These are phyloP conservation scores for Lithophane ornitopus DNA, from an alignment of 2,888 invertebrate genomes.

Conservation along the genomic window DNA sequence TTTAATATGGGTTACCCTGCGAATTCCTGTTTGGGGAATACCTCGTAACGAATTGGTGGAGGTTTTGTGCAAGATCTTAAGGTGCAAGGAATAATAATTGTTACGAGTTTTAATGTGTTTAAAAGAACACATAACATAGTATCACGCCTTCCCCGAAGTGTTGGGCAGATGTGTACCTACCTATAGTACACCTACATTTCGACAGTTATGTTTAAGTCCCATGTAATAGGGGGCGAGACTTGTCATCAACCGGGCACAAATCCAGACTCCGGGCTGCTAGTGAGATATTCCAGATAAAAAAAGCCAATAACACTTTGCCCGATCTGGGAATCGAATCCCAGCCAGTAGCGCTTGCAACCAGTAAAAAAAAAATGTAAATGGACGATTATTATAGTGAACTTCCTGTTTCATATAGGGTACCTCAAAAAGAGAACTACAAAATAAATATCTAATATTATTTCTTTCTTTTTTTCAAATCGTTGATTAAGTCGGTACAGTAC, in stretches of 20 bases:
- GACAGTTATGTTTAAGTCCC: too few relatives aligned
- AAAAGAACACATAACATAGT: not conserved
- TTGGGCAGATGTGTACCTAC: too few relatives aligned
- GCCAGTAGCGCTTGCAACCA: too few relatives aligned
- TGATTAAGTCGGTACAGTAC: conserved; percentile 1
- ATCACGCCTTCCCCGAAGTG: too few relatives aligned
- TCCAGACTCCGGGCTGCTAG: too few relatives aligned
- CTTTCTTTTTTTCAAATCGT: not conserved
- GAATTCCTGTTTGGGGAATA: conserved; percentile 64
- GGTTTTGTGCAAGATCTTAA: conserved; percentile 40
- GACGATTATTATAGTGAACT: not conserved
- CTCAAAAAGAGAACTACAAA: not conserved
- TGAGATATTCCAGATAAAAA: too few relatives aligned
- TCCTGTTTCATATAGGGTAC: not conserved
- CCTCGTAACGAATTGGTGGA: conserved; percentile 56
- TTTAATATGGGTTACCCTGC: conserved; percentile 67
- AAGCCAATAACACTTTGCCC: too few relatives aligned
- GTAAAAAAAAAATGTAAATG: not conserved
- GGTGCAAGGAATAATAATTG: conserved; percentile 21
- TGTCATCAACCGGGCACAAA: too few relatives aligned
- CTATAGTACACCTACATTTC: too few relatives aligned
- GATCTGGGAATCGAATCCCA: too few relatives aligned
- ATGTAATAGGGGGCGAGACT: too few relatives aligned
- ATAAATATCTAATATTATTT: not conserved
- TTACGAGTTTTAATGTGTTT: conserved; percentile 4